Conservation (phyloP, 1,140 invertebrate genomes). For the Mactra quadrangularis region DNA sequence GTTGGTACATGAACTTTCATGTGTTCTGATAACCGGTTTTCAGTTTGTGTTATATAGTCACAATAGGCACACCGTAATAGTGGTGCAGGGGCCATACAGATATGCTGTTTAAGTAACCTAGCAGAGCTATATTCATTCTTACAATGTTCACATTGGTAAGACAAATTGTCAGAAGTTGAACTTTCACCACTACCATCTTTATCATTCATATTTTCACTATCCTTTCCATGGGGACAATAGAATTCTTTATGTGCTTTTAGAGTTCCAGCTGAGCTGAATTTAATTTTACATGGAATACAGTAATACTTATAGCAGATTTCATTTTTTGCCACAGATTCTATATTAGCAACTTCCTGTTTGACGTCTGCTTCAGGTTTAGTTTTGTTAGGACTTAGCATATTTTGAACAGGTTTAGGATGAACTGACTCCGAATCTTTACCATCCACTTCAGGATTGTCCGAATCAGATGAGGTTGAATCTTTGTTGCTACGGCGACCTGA, state of each 20-base stretch:
- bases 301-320: slow-evolving; percentile 73
- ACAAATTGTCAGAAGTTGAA: slow-evolving; percentile 47
- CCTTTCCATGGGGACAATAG: slow-evolving; percentile 89
- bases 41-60: slow-evolving; percentile 85
- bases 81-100: slow-evolving; percentile 79
- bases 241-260: slow-evolving; percentile 96
- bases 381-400: not conserved
- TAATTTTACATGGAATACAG: slow-evolving; percentile 96
- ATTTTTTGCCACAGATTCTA: slow-evolving; percentile 1
- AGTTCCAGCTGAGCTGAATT: slow-evolving; percentile 96
- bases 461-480: slow-evolving; percentile 58
- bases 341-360: not conserved
- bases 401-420: not conserved
- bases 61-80: slow-evolving; percentile 91
- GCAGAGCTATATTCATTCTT: slow-evolving; percentile 81
- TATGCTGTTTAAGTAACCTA: slow-evolving; percentile 82
- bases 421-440: slow-evolving; percentile 31
- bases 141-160: slow-evolving; percentile 83
- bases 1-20: slow-evolving; percentile 81
- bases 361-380: not conserved
- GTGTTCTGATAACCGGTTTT: slow-evolving; percentile 80
- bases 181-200: slow-evolving; percentile 66
- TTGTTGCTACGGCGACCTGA: slow-evolving; percentile 86
- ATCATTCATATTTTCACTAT: slow-evolving; percentile 73
- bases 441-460: slow-evolving; percentile 30